phyloP scores from a whole-genome alignment of 2,113 vertebrate species.

The Nannobrachium achirus region DNA sequence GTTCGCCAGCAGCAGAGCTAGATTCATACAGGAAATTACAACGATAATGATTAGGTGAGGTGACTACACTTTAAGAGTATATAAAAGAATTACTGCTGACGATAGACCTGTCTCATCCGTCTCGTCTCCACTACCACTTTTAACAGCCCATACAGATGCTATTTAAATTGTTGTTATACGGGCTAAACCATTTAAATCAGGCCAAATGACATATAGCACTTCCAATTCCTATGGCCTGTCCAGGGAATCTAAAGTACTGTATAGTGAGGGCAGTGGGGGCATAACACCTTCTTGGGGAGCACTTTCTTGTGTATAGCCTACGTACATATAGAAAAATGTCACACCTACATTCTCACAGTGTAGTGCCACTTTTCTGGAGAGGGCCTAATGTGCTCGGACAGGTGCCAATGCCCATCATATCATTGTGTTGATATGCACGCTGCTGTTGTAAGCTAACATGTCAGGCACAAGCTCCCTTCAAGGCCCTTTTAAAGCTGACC shows the following conservation, averaged over 20 bases:
- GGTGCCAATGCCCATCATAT: conserved; percentile 77
- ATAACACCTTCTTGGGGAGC: not conserved
- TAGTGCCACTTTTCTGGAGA: conserved; percentile 43
- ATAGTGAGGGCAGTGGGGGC: not conserved
- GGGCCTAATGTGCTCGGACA: conserved; percentile 70
- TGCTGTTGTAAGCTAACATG: conserved; percentile 65
- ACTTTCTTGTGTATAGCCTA: not conserved
- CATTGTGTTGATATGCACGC: conserved; percentile 56
- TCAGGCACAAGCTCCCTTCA: conserved; percentile 50
- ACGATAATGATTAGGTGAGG: conserved; percentile 58
- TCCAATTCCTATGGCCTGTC: too few species aligned
- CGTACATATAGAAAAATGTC: conserved; percentile 27
- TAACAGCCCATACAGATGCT: too few species aligned
- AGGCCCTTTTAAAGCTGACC: conserved; percentile 35
- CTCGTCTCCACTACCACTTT: too few species aligned
- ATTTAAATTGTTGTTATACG: too few species aligned
- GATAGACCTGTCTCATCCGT: too few species aligned
- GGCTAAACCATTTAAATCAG: too few species aligned
- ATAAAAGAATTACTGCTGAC: too few species aligned
- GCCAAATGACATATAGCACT: too few species aligned
- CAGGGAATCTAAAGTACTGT: too few species aligned
- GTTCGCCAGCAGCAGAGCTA: conserved; percentile 63
- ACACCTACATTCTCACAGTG: conserved; percentile 49
- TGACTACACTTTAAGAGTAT: too few species aligned
- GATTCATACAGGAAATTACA: conserved; percentile 40